Evolutionary conservation across 2,888 invertebrate genomes (phyloP), one percentile per base, ranked within the genome.

Genomic region (Sinotaia quadrata): DNA sequence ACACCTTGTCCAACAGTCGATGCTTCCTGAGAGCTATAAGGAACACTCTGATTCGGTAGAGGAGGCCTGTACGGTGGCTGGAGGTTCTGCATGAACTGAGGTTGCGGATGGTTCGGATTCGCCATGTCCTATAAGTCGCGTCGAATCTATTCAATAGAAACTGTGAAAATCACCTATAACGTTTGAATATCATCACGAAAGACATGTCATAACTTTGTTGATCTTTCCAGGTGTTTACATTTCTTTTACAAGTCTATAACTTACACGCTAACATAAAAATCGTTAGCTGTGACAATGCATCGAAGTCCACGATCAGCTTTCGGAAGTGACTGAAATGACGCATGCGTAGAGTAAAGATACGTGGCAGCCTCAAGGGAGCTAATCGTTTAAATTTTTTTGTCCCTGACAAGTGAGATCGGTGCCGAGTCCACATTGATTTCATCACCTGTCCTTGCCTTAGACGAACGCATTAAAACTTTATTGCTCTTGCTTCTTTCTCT

Each of bases 311-410:
- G 73, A 71, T 67, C 60, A 73, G 69, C 71, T 73, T 73, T 73
- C 74, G 75, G 75, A 75, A 74, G 71, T 72, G 65, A 70, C 49
- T 33, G 58, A 41, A 69, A 33, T 24, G 44, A 54, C 68, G 70
- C 74, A 74, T 74, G 74, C 74, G 74, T 69, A 57, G 61, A 69
- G 59, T 60, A 52, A 58, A 41, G 60, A 71, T 72, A 74, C 74
- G 74, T 74, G 74, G 74, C 74, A 74, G 52, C 59, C 51, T 47
- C 41, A 65, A 70, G 70, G 73, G 73, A 52, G 58, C 10, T 24
- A 58, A 58, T 24, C 31, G 18, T 18, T 4, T n/a, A n/a, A n/a
- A n/a, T n/a, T n/a, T n/a, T n/a, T n/a, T 41, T 10, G 10, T 10
- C 15, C 15, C 41, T 10, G 12, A 41, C 41, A 41, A 12, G 41